Conservation (phyloP, 2,888 invertebrate genomes). For the Scaptomyza parva region DNA sequence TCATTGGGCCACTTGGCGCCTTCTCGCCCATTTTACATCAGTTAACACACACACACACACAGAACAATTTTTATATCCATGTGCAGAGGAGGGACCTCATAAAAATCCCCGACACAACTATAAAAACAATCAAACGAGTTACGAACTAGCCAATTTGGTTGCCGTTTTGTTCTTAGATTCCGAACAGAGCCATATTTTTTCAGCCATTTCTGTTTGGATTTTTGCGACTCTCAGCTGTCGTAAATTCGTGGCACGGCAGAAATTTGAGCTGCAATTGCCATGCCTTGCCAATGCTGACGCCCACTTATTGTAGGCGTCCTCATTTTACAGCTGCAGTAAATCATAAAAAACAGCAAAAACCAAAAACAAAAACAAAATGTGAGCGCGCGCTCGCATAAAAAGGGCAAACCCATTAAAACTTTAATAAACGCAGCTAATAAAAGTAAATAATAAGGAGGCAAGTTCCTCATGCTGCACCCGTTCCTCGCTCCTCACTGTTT, state of each 20-base stretch:
- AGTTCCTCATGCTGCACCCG: neutral
- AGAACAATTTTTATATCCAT: slow-evolving; percentile 62
- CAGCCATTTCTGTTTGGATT: slow-evolving; percentile 15
- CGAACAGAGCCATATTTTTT: slow-evolving; percentile 16
- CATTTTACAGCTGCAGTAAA: slow-evolving; percentile 70
- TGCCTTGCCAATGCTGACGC: slow-evolving; percentile 26
- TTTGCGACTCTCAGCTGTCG: slow-evolving; percentile 48
- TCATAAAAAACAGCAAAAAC: slow-evolving; percentile 54
- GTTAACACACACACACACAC: slow-evolving; percentile 70
- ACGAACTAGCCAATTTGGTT: slow-evolving; percentile 68
- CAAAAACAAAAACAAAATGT: slow-evolving; percentile 35
- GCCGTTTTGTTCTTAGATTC: slow-evolving; percentile 35
- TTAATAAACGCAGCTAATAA: slow-evolving; percentile 69
- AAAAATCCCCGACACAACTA: slow-evolving; percentile 68
- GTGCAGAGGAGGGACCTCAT: slow-evolving; percentile 47
- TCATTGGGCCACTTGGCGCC: slow-evolving; percentile 48
- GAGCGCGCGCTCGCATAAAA: slow-evolving; percentile 51
- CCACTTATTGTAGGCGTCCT: slow-evolving; percentile 50
- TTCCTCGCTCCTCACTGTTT: neutral
- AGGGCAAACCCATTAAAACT: slow-evolving; percentile 70
- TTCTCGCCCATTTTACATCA: slow-evolving; percentile 71
- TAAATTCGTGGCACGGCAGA: slow-evolving; percentile 62
- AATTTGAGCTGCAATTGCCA: slow-evolving; percentile 56
- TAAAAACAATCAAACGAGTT: slow-evolving; percentile 77
- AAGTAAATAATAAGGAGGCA: slow-evolving; percentile 69